Evolutionary conservation across 2,888 invertebrate genomes (phyloP), one percentile per base, ranked within the genome.

Genomic region (Dynastes maya): DNA sequence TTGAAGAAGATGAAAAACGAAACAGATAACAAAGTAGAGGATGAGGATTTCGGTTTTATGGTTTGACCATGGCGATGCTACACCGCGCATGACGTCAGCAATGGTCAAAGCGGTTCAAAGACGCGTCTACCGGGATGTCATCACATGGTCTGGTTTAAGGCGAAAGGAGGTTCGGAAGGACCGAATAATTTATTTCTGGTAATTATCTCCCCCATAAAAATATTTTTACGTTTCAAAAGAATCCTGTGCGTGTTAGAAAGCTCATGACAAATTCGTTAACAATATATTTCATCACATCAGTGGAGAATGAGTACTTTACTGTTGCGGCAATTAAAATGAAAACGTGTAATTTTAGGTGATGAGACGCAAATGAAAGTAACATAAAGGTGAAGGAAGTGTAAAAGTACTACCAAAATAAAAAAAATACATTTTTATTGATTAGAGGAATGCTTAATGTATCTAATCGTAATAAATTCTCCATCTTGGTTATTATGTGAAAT

Each of bases 11-110:
- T 13, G 72, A 74, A 32, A 61, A 74, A 61, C 71, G 45, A 58
- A 27, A 63, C 45, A 82, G 83, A 83, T 83, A 84, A 84, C 84
- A 84, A 82, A 81, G 80, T 78, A 68, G 80, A 77, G 77, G 74
- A 79, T 72, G 68, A 51, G 51, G 76, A 76, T 61, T 79, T 76
- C 70, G 68, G 68, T 68, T 68, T 68, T 68, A 68, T 68, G 68
- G 68, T 68, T 68, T 68, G 68, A 16, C 68, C 51, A 68, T 68
- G 68, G 51, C 51, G 68, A 68, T 53, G 49, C 29, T 63, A 27
- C 68, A 9, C 49, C 68, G 37, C 16, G 65, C 16, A 13, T 6
- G 51, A 51, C 68, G 49, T 68, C 68, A 27, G 51, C 40, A 40
- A 65, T 40, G 22, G 65, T n/a, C 22, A 16, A 65, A 16, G 13